Base-by-base conservation (phyloP, 2,797 vertebrate genomes). In the Alauda arvensis region DNA sequence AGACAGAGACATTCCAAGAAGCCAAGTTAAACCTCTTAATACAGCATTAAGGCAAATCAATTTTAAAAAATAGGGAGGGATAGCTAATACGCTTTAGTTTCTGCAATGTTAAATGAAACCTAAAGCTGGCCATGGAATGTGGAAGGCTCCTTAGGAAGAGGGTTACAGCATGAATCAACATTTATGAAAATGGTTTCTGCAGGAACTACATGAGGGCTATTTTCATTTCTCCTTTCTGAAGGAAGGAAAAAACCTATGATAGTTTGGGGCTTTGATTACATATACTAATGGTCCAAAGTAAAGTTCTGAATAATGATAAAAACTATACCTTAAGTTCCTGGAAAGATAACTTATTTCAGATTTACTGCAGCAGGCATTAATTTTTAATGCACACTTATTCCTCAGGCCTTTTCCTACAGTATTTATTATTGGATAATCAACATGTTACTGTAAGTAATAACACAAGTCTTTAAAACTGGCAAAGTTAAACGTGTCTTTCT, bases 11-110 rank as follows among this genome's bases (percentile, higher is more conserved):
- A 57, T 69, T 90, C 56, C 48, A 85, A 63, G 61, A 69, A 81
- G 75, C 70, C 74, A 89, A 82, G 55, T 74, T 75, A 88, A 89
- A 87, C 31, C 43, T 69, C 74, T 89, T 70, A 87, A 89, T 84
- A 48, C 67, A 74, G 61, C 25, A 69, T 80, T 75, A 79, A 81
- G 43, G 71, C 77, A 87, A 91, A 92, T 61, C 4, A 3, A 68
- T 82, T 65, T 1, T 1, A 24, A 59, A 77, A 74, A 39, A 12
- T 1, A 25, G 18, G 8, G 5, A 14, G 17, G 26, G 16, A 24
- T 55, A 77, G 69, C 21, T 66, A 87, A 63, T 21, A 49, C 42
- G 28, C 72, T 79, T 87, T 76, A 57, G 66, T 82, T 77, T 68
- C 52, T 37, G 26, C 51, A 34, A 20, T 31, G 40, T 42, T 71